phyloP scores from a whole-genome alignment of 2,797 vertebrate genomes.

The Sebastes diaconus region DNA sequence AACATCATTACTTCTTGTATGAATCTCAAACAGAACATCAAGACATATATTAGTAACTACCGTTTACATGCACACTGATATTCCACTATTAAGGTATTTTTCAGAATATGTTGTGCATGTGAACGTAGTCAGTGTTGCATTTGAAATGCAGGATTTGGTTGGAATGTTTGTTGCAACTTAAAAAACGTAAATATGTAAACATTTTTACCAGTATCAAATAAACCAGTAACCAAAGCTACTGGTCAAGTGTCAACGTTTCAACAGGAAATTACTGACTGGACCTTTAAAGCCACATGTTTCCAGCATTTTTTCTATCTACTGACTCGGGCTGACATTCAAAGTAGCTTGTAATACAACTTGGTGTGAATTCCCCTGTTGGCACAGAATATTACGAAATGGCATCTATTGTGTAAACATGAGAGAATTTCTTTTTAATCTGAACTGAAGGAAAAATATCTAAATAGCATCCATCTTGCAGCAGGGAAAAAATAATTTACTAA shows the following conservation, averaged over 20 bases:
- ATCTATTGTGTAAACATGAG: slow-evolving; percentile 7
- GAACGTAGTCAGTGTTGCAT: too few species aligned
- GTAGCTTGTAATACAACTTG: neutral
- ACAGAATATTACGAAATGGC: neutral
- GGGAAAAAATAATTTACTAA: slow-evolving; percentile 23
- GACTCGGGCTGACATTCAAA: neutral
- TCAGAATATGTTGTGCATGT: too few species aligned
- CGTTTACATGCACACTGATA: too few species aligned
- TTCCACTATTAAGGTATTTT: too few species aligned
- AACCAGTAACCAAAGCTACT: neutral
- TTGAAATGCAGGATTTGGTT: too few species aligned
- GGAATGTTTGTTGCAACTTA: neutral
- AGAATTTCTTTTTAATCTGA: slow-evolving; percentile 32
- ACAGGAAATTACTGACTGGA: neutral
- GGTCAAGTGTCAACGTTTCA: neutral
- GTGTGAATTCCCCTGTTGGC: neutral
- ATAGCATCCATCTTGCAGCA: slow-evolving; percentile 29
- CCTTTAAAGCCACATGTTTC: neutral
- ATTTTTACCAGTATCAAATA: neutral
- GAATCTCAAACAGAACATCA: neutral
- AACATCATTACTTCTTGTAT: neutral
- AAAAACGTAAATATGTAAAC: neutral
- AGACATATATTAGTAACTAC: neutral
- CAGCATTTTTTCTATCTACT: neutral
- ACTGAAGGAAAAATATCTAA: neutral